Evolutionary conservation across 2,888 invertebrate species (phyloP), one percentile per base, ranked within the genome.

Genomic region (Papilio gigon): DNA sequence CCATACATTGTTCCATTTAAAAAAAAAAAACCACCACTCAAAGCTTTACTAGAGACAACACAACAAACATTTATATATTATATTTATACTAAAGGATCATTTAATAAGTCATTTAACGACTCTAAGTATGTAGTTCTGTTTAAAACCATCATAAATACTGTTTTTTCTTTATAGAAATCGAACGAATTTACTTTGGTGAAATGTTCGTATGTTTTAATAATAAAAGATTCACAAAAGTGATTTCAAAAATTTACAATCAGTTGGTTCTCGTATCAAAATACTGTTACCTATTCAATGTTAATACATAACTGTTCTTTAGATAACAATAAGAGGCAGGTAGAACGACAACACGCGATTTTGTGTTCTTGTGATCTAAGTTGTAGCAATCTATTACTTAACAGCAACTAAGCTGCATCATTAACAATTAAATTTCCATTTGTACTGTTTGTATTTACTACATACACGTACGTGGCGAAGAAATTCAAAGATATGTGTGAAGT

Each of bases 221-320:
- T 42, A 17, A 11, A 22, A 20, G 42, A 42, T 33, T 0, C 27
- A 69, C 69, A 63, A 44, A 68, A 66, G 35, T 40, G 11, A 9
- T 9, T 60, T 66, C 40, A 65, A 30, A 27, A 47, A 62, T 61
- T 68, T 64, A 47, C 6, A 20, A 33, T 56, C 40, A 40, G 4
- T 53, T 44, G n/a, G 25, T 65, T 42, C 25, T 44, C 56, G 62
- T 60, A 67, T 37, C 62, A 53, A 58, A 27, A 74, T 76, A 78
- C 79, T 78, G 80, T 82, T 82, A 78, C 67, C 78, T 75, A 82
- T 84, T 84, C 79, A 83, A 84, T 84, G 84, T 70, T 79, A 82
- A 84, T 84, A 72, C 67, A 70, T 64, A 69, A 72, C 72, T 71
- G 74, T 75, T 74, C 73, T 65, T 56, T 71, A 72, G 71, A 70